Evolutionary conservation across 2,888 invertebrate genomes (phyloP), one percentile per base, ranked within the genome.

Genomic region (Hirtodrosophila alboralis): DNA sequence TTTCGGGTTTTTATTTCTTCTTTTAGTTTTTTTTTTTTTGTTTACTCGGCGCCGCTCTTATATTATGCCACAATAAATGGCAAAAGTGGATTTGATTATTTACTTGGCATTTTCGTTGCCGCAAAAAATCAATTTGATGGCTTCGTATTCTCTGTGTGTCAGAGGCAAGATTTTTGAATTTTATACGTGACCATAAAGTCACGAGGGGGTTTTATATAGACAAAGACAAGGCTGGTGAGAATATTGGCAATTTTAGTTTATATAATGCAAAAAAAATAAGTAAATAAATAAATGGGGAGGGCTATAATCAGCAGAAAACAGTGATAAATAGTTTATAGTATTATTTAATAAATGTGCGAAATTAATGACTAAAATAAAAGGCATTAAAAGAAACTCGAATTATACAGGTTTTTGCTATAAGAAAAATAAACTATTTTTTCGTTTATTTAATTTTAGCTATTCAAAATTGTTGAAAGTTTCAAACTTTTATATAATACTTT

Each of bases 61-160:
- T 57, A 57, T 61, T 64, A 64, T 60, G 38, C 14, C 21, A 52
- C 56, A 59, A 58, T 74, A 61, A 62, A 69, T 74, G 62, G 38
- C 49, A 30, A 60, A 57, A 58, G 45, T 30, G 63, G 73, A 83
- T 78, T 79, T 76, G 84, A 83, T 83, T 78, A 78, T 78, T 78
- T 83, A 58, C 76, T 76, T 43, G 54, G 21, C 57, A 53, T 43
- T 6, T 28, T n/a, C 30, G 52, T 65, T 52, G 80, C 84, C 64
- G 56, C 80, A 72, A 79, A 75, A 77, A 77, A n/a, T 77, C 84
- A 83, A 77, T 77, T 77, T 77, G 53, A 64, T 45, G 62, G 40
- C 41, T 33, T 62, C 47, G 34, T 38, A 48, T 27, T 48, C 48
- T 66, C 34, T 43, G 47, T 23, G 23, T 23, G 23, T 21, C 3